These are phyloP conservation scores for Emesis furor DNA, from an alignment of 2,888 invertebrate species.

Conservation along the genomic window DNA sequence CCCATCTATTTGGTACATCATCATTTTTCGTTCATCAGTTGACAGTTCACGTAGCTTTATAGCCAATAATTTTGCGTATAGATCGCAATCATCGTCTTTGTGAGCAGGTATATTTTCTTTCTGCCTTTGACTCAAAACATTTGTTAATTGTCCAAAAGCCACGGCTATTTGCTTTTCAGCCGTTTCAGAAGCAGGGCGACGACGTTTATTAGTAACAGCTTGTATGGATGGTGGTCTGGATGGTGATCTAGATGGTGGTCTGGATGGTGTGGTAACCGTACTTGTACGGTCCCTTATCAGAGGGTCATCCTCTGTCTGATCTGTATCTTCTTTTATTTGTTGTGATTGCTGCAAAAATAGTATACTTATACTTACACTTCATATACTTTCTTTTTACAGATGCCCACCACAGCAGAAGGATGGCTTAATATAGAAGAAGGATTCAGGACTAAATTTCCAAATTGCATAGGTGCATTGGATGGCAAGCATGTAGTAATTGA, in stretches of 20 bases:
- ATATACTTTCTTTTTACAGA: slow-evolving; percentile 42
- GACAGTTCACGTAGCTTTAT: too few relatives aligned
- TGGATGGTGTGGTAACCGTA: slow-evolving; percentile 36
- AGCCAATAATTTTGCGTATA: neutral
- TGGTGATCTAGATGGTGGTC: slow-evolving; percentile 40
- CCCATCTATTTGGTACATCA: too few relatives aligned
- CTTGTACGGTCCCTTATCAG: too few relatives aligned
- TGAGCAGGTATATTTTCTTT: slow-evolving; percentile 48
- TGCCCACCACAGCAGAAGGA: slow-evolving; percentile 32
- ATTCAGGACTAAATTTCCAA: slow-evolving; percentile 32
- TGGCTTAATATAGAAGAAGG: slow-evolving; percentile 40
- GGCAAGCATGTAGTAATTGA: slow-evolving; percentile 55
- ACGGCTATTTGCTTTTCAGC: slow-evolving; percentile 54
- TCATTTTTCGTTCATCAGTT: too few relatives aligned
- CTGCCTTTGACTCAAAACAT: slow-evolving; percentile 59
- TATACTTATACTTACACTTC: slow-evolving; percentile 30
- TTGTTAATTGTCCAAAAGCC: slow-evolving; percentile 65
- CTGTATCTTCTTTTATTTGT: slow-evolving; percentile 47
- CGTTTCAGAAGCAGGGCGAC: slow-evolving; percentile 63
- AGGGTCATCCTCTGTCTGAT: slow-evolving; percentile 51
- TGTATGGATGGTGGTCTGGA: slow-evolving; percentile 32
- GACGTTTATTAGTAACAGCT: slow-evolving; percentile 46
- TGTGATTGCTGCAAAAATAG: too few relatives aligned
- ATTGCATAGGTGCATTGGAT: slow-evolving; percentile 35
- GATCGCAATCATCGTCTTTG: slow-evolving; percentile 30